Base-by-base conservation (phyloP, 1,140 invertebrate species). In the Drosophila takahashii region DNA sequence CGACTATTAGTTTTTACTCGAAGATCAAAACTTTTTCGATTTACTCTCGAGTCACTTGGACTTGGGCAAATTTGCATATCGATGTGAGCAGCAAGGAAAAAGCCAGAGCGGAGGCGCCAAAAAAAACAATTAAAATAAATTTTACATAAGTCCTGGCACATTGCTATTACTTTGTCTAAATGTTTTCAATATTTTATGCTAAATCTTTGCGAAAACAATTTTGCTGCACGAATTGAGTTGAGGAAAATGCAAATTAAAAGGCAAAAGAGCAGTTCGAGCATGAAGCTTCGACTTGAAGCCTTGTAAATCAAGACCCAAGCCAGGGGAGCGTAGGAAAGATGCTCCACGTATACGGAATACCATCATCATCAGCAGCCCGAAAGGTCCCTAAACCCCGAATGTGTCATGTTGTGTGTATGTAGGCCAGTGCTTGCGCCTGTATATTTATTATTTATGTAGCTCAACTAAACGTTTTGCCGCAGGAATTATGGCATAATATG, bases 381-480 rank as follows among this genome's bases (percentile, higher is more conserved):
- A 47, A 62, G 69, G 51, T 39, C 39, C 18, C 34, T 3, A 41
- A 16, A n/a, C 32, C 50, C 65, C 27, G 45, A 53, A 74, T 56
- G 44, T 74, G 71, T 57, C 67, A 34, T 54, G 36, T 66, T 45
- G 44, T 57, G 10, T 53, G 39, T 56, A 37, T 54, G 41, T 65
- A 18, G 57, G 66, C 61, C 27, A 48, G 47, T 42, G 50, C 69
- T 13, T 67, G 50, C 42, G 69, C 65, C 50, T 32, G 37, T 22
- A 64, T 89, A 87, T 87, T 87, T 79, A 87, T 89, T 87, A 87
- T 87, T 89, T 87, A 89, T 87, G 83, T 87, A 73, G 84, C 83
- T 89, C 76, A 89, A 89, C 83, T 89, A 89, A 87, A 83, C 83
- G 83, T 71, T 73, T 83, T 87, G 84, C 79, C 79, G 77, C 79